Evolutionary conservation across 2,113 vertebrate species (phyloP).

Genomic region (Sarotherodon lohbergeri): DNA sequence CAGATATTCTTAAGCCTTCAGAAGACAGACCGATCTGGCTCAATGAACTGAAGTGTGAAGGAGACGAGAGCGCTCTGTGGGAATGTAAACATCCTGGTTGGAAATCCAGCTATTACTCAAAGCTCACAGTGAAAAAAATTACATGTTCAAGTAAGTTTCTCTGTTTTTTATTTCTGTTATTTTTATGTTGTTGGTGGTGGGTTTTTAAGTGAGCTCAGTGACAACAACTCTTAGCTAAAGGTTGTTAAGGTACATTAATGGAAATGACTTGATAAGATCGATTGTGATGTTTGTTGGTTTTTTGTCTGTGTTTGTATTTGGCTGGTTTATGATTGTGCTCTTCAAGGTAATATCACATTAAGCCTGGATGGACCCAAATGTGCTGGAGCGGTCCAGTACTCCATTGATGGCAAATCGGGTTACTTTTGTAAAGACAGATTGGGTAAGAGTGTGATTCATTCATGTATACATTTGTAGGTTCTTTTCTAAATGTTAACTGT

Average conservation of each 20-base stretch:
- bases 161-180: background rate
- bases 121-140: background rate
- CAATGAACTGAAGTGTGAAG: background rate
- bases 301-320: background rate
- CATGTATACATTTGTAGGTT: background rate
- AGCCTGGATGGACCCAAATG: background rate
- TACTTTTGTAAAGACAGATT: background rate
- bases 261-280: no score
- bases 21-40: background rate
- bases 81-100: background rate
- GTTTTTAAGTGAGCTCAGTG: background rate
- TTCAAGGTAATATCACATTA: background rate
- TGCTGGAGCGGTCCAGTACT: background rate
- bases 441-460: background rate
- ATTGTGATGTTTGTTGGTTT: background rate
- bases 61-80: background rate
- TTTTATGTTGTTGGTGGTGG: background rate
- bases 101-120: rapidly evolving
- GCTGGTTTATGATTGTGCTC: background rate
- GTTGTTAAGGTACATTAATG: no score
- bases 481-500: background rate
- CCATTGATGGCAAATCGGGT: background rate
- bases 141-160: background rate
- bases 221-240: background rate
- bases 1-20: rapidly evolving